phyloP scores from a whole-genome alignment of 2,113 vertebrate species.

The Agapornis roseicollis region DNA sequence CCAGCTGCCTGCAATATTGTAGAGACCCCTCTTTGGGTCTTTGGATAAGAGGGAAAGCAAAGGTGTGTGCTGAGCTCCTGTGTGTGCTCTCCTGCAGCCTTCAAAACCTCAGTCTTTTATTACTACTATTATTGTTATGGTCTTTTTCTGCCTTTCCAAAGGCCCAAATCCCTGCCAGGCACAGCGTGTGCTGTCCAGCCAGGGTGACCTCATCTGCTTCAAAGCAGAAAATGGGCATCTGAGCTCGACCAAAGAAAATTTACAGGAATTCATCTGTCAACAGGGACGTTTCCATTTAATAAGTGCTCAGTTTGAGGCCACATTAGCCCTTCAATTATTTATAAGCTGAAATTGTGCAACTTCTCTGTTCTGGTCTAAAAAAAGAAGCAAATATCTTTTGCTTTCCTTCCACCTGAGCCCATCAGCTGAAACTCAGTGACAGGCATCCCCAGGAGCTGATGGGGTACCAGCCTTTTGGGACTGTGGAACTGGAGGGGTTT shows the following conservation, averaged over 20 bases:
- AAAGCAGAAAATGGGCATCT: slow-evolving; percentile 21
- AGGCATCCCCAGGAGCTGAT: neutral
- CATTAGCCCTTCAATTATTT: slow-evolving; percentile 63
- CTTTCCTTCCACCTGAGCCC: neutral
- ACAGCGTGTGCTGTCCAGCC: slow-evolving; percentile 42
- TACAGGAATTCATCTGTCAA: slow-evolving; percentile 68
- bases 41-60: neutral
- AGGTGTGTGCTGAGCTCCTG: neutral
- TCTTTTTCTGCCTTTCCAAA: neutral
- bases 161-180: slow-evolving; percentile 16
- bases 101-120: neutral
- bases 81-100: neutral
- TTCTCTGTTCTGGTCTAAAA: neutral
- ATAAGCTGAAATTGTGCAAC: slow-evolving; percentile 36
- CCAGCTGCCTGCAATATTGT: neutral
- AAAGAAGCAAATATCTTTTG: slow-evolving; percentile 14
- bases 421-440: neutral
- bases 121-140: neutral
- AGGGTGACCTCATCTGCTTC: slow-evolving; percentile 61
- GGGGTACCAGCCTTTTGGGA: neutral
- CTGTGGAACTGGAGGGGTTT: neutral
- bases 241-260: slow-evolving; percentile 61
- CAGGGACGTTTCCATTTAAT: slow-evolving; percentile 64
- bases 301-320: slow-evolving; percentile 60
- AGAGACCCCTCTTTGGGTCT: neutral